Percentiles rank a stretch among this genome's conserved stretches.
phyloP scores from a whole-genome alignment of 1,140 invertebrate genomes.

The Homarus americanus region DNA sequence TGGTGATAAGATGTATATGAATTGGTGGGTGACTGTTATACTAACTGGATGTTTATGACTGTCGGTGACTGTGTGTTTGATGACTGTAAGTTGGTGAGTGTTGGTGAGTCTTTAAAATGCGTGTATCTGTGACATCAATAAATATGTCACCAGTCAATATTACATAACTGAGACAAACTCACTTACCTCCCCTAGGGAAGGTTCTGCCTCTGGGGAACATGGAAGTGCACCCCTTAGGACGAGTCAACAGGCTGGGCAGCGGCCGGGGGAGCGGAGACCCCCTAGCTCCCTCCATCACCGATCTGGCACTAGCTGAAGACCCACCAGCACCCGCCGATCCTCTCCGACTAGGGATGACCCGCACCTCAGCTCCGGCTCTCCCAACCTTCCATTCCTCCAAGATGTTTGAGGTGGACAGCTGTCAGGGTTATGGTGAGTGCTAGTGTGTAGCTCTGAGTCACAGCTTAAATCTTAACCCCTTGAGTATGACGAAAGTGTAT shows the following conservation, averaged over 20 bases:
- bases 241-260: conserved; percentile 71
- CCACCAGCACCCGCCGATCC: background rate
- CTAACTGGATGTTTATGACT: too few relatives aligned
- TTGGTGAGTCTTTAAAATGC: too few relatives aligned
- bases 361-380: background rate
- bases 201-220: conserved; percentile 77
- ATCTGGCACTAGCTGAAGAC: conserved; percentile 76
- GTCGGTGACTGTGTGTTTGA: too few relatives aligned
- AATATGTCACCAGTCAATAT: too few relatives aligned
- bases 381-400: conserved; percentile 71
- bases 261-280: conserved; percentile 76
- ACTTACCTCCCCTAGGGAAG: conserved; percentile 72
- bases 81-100: too few relatives aligned
- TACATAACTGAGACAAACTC: too few relatives aligned
- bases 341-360: background rate
- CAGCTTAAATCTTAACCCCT: too few relatives aligned
- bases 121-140: too few relatives aligned
- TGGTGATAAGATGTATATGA: too few relatives aligned
- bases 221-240: conserved; percentile 71
- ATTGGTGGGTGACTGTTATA: too few relatives aligned
- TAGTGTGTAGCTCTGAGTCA: too few relatives aligned
- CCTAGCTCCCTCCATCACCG: conserved; percentile 73
- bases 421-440: conserved; percentile 67
- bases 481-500: too few relatives aligned
- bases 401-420: conserved; percentile 74